A percentile compares a stretch with the other conserved stretches of the same genome.
phyloP scores from a whole-genome alignment of 2,113 vertebrate genomes.

The Corvus cornix region DNA sequence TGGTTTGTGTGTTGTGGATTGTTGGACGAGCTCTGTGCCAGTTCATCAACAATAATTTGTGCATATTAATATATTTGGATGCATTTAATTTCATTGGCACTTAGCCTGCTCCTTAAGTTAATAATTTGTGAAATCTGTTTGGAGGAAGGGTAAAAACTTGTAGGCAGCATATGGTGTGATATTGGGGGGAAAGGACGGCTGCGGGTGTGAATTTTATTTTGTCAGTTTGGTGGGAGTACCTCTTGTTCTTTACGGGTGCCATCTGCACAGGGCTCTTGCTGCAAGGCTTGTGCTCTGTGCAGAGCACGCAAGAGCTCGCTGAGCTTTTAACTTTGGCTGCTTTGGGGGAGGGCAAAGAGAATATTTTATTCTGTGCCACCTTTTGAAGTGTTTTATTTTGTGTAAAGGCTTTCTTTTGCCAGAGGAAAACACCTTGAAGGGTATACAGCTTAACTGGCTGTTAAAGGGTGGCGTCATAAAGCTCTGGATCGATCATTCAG shows the following conservation, averaged over 20 bases:
- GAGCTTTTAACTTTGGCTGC: constrained; percentile 40
- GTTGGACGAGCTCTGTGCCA: constrained; percentile 29
- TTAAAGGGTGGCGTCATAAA: neutral
- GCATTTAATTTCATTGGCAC: constrained; percentile 6
- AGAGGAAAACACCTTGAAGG: neutral
- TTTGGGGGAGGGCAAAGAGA: constrained; percentile 41
- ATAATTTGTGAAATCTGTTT: constrained; percentile 64
- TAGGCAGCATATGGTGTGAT: constrained; percentile 68
- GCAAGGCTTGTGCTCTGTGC: constrained; percentile 17
- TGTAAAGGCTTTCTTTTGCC: neutral
- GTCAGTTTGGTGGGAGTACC: constrained; percentile 67
- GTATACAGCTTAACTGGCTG: neutral
- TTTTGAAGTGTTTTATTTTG: constrained; percentile 11
- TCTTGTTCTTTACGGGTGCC: constrained; percentile 58
- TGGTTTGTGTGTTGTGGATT: constrained; percentile 33
- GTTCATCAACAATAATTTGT: constrained; percentile 52
- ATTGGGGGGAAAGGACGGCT: constrained; percentile 58
- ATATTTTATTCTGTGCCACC: constrained; percentile 19
- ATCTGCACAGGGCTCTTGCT: constrained; percentile 62
- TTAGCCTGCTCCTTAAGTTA: constrained; percentile 26
- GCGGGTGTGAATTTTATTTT: constrained; percentile 59
- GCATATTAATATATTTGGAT: constrained; percentile 59
- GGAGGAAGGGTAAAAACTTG: constrained; percentile 55
- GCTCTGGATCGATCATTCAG: neutral
- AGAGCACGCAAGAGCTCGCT: neutral